Percentiles rank a stretch among this genome's conserved stretches.
Conservation (phyloP, 2,113 vertebrate species). For the Nothocercus nigrocapillus region DNA sequence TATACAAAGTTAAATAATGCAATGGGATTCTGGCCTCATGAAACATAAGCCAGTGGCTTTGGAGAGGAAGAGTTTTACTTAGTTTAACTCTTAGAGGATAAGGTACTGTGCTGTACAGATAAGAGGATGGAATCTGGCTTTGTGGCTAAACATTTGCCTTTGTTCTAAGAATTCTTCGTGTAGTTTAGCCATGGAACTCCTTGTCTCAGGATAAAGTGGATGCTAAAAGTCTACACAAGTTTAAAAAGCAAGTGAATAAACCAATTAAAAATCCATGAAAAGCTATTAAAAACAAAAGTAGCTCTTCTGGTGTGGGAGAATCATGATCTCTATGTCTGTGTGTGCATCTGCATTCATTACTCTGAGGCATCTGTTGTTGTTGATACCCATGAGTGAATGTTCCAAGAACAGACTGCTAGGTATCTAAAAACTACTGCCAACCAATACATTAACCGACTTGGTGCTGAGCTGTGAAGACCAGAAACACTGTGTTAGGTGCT, state of each 20-base stretch:
- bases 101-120: neutral
- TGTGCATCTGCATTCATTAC: neutral
- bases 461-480: conserved; percentile 2
- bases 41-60: neutral
- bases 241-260: conserved; percentile 7
- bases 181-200: neutral
- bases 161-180: neutral
- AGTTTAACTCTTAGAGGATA: neutral
- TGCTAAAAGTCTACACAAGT: neutral
- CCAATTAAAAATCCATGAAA: neutral
- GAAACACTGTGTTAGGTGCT: conserved; percentile 24
- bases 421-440: conserved; percentile 32
- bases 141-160: neutral
- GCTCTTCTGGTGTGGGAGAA: neutral
- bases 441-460: conserved; percentile 40
- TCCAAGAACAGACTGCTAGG: conserved; percentile 52
- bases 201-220: neutral
- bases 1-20: neutral
- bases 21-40: neutral
- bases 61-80: neutral
- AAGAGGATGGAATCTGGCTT: neutral
- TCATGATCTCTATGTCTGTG: neutral
- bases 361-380: neutral
- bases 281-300: neutral
- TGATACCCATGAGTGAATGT: neutral